Base-by-base conservation (phyloP, 2,113 vertebrate genomes). In the Ptyas mucosa region DNA sequence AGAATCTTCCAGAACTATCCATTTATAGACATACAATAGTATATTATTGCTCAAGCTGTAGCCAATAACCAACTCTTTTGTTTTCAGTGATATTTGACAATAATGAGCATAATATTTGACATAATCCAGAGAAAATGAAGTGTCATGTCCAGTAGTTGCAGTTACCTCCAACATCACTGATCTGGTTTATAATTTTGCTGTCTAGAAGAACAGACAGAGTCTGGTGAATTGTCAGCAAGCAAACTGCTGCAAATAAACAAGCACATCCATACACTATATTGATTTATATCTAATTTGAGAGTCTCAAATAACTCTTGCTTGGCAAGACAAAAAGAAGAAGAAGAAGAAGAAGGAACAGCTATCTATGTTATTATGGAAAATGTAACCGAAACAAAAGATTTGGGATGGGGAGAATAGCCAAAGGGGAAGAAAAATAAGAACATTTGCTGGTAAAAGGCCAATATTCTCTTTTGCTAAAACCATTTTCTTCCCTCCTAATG, bases 401-500 rank as follows among this genome's bases (percentile, higher is more conserved):
- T 9, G 21, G 6, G 49, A 61, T 85, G 8, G 21, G 34, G 24
- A 2, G 46, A 15, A 15, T 12, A 43, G 39, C 3, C 29, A 52
- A 52, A 26, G 5, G 10, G 46, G 46, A 23, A 52, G 52, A 0
- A 43, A 26, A n/a, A 49, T 61, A 61, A 39, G 9, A 90, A 54
- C 1, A 57, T 86, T 9, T 20, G 1, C 57, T 91, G 3, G 29
- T 88, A 85, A 93, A 93, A 51, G 2, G 0, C 24, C 20, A 64
- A 24, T 12, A 12, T 43, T 14, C 49, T 57, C 87, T 5, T 92
- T 91, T 89, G 43, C 81, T 88, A 5, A 54, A 91, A 23, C 88
- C 75, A 87, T 93, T 87, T 93, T 26, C 7, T 91, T 18, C 34
- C 89, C 61, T 64, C 61, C 89, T 34, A 93, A 85, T 94, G 75